Percentiles rank a stretch among this genome's conserved stretches.
Evolutionary conservation across 2,113 vertebrate genomes (phyloP).

Genomic region (Diphyllodes magnificus): DNA sequence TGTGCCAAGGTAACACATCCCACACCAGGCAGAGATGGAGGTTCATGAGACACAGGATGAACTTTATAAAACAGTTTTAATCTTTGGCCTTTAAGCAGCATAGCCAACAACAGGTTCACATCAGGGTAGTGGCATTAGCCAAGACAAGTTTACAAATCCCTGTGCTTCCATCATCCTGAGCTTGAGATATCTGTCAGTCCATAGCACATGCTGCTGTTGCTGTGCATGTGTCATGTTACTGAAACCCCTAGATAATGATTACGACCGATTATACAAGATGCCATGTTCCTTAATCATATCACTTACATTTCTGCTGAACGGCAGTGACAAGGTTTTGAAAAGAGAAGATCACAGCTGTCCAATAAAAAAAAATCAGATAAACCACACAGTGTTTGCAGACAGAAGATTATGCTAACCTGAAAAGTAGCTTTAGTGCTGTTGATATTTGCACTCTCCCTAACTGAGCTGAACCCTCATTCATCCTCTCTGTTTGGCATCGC

Average conservation of each 20-base stretch:
- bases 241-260: conserved; percentile 69
- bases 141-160: conserved; percentile 34
- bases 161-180: conserved; percentile 23
- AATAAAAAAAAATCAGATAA: conserved; percentile 64
- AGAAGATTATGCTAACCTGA: conserved; percentile 28
- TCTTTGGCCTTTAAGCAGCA: conserved; percentile 54
- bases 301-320: conserved; percentile 64
- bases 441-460: conserved; percentile 26
- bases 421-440: conserved; percentile 14
- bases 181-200: conserved; percentile 44
- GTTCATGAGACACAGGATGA: conserved; percentile 10
- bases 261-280: conserved; percentile 70
- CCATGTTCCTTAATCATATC: conserved; percentile 74
- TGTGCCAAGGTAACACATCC: not conserved
- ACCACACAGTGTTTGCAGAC: conserved; percentile 47
- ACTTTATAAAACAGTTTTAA: conserved; percentile 53
- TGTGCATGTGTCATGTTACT: conserved; percentile 58
- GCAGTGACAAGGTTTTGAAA: conserved; percentile 73
- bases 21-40: not conserved
- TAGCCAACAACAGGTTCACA: conserved; percentile 57
- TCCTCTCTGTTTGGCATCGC: not conserved
- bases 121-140: conserved; percentile 50
- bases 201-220: conserved; percentile 62
- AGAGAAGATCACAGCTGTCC: conserved; percentile 73
- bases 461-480: not conserved